Base-by-base conservation (phyloP, 2,113 vertebrate species). In the Tautogolabrus adspersus region DNA sequence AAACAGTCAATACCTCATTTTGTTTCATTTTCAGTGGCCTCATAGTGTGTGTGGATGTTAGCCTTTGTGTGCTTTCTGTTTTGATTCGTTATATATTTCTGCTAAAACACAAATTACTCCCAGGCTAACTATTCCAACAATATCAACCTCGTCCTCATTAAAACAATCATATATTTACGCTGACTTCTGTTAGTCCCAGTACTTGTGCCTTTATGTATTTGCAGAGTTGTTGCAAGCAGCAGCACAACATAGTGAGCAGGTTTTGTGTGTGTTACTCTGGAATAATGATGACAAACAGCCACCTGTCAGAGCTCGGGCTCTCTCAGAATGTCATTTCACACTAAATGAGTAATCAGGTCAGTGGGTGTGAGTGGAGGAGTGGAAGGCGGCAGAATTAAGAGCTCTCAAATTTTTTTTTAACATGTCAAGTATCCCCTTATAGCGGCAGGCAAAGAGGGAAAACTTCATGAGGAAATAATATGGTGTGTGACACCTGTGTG, bases 1-100 rank as follows among this genome's bases (percentile, higher is more conserved):
- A 83, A 78, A 26, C 70, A 77, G 71, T 90, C 87, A 82, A 86
- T 92, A 84, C 49, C 49, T 89, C 54, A 77, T 90, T 87, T 69
- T 66, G 73, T 77, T 77, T 70, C 72, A 76, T 77, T 76, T 82
- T 82, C 66, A 61, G 52, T 22, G 22, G 51, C 49, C 23, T 71
- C 70, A 0, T 16, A 58, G 21, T 42, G 66, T 5, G 49, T 72
- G 57, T 42, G 59, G 0, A 3, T 12, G 22, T 9, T 37, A 62
- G 37, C 16, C 10, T 34, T 2, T 49, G 52, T 59, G 30, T 44
- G 9, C 0, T 56, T 66, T 30, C 22, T 82, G 44, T 59, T 54
- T 23, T 4, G 26, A 10, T 52, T 64, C 62, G 30, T 60, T 72
- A 52, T 9, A 21, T 62, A 52, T 62, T 67, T 79, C 6, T 16